Conservation (phyloP, 2,888 invertebrate genomes). For the Drosophila yooni region DNA sequence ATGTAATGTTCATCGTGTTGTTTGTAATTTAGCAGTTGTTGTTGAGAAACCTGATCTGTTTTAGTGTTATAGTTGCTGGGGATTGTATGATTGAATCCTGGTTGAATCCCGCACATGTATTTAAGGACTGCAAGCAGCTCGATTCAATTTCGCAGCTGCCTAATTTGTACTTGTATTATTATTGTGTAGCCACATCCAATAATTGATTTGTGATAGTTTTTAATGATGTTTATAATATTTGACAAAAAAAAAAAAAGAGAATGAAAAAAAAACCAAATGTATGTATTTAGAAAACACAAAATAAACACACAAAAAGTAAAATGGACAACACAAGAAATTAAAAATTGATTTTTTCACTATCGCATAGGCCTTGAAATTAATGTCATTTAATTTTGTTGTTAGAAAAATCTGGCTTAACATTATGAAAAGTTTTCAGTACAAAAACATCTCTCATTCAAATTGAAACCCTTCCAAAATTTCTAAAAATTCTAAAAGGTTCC, state of each 20-base stretch:
- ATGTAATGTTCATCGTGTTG: conserved; percentile 49
- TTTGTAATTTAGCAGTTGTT: conserved; percentile 52
- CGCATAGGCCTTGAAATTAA: conserved; percentile 10
- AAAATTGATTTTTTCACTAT: background rate
- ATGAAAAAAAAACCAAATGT: conserved; percentile 2
- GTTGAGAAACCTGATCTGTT: conserved; percentile 14
- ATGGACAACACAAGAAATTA: conserved; percentile 10
- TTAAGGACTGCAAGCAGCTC: conserved; percentile 30
- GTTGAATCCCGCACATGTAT: conserved; percentile 13
- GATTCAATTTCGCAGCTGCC: conserved; percentile 33
- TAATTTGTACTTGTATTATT: conserved; percentile 54
- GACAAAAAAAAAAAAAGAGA: conserved; percentile 36
- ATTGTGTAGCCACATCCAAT: conserved; percentile 76
- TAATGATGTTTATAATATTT: conserved; percentile 50
- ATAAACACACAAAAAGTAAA: conserved; percentile 26
- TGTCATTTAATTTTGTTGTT: conserved; percentile 6
- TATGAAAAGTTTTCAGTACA: conserved; percentile 53
- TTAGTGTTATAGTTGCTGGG: conserved; percentile 23
- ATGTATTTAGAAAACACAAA: conserved; percentile 63
- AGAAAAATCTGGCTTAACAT: conserved; percentile 9
- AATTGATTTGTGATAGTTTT: conserved; percentile 80
- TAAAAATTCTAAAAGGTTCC: conserved; percentile 79
- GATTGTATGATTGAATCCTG: conserved; percentile 22
- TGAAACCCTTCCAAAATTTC: conserved; percentile 72
- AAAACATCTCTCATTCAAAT: conserved; percentile 74